Conservation (phyloP, 2,888 invertebrate genomes). For the Dorcus hopei region DNA sequence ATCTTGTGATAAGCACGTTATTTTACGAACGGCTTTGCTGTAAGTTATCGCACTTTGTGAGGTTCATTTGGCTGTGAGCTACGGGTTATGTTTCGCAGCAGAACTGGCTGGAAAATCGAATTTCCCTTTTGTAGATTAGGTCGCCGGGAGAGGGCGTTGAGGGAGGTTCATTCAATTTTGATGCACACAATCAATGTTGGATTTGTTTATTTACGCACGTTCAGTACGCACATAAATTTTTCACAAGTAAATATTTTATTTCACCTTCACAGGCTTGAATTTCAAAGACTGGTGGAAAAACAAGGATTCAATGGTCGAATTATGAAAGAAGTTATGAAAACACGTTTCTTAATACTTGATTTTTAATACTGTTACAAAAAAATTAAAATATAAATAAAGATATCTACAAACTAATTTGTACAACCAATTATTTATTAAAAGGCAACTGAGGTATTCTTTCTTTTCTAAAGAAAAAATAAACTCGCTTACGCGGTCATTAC, state of each 20-base stretch:
- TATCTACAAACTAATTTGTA: conserved; percentile 1
- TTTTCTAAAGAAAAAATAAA: not conserved
- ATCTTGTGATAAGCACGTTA: not conserved
- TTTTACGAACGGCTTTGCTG: too few species aligned
- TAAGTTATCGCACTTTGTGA: too few species aligned
- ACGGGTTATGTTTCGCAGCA: not conserved
- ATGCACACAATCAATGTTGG: not conserved
- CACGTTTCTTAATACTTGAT: too few species aligned
- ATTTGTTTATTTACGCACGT: too few species aligned
- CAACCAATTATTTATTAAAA: not conserved
- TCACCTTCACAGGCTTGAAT: too few species aligned
- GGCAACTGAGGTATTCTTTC: not conserved
- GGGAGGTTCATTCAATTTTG: not conserved
- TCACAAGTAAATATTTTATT: too few species aligned
- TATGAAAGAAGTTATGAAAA: too few species aligned
- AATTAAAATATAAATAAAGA: not conserved
- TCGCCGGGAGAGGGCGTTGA: conserved; percentile 7
- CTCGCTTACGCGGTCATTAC: conserved; percentile 12
- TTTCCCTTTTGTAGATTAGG: conserved; percentile 19
- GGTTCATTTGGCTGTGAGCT: too few species aligned
- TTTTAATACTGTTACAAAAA: not conserved
- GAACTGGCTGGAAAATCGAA: conserved; percentile 21
- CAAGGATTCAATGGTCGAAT: too few species aligned
- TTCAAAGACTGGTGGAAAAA: too few species aligned
- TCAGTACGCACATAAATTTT: too few species aligned